Base-by-base conservation (phyloP, 1,140 invertebrate genomes). In the Marisa cornuarietis region DNA sequence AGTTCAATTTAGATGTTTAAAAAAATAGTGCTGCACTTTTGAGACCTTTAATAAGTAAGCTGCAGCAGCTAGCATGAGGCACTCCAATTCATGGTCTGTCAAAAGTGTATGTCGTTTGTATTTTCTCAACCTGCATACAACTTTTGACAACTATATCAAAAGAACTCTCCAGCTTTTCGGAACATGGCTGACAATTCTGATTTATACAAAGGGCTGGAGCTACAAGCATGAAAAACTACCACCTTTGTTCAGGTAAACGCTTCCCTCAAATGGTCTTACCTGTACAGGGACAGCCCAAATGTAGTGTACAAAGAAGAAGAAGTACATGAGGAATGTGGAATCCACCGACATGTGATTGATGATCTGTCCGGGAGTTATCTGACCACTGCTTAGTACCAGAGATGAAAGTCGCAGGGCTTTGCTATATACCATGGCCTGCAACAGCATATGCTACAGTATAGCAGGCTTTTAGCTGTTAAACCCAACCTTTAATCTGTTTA, bases 341-440 rank as follows among this genome's bases (percentile, higher is more conserved):
- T 97, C 96, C 85, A 96, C 95, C 10, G 95, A 94, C 92, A 96
- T 94, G 72, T 96, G 92, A 91, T 96, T 96, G n/a, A 94, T 94
- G 75, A 92, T 91, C 73, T 90, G 85, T 77, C 91, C 91, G 83
- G 89, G 80, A 78, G 95, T 94, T 72, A 92, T 90, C 66, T 88
- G 83, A 66, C 91, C 91, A 84, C 87, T 82, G 80, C 83, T 86
- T 13, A 89, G 80, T 11, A 77, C 85, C n/a, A 88, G 81, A 51
- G 86, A 86, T 20, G 88, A 88, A 69, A 91, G 83, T 62, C 81
- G 83, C 31, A 91, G 80, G 31, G 91, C 88, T 90, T 93, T 93
- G 85, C 91, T 92, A 85, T 94, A 95, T 75, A 95, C 91, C 89
- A 95, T 91, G 49, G 92, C 93, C 94, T 95, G 87, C 18, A 75